Conservation (phyloP, 2,888 invertebrate genomes). For the Ceramica pisi region DNA sequence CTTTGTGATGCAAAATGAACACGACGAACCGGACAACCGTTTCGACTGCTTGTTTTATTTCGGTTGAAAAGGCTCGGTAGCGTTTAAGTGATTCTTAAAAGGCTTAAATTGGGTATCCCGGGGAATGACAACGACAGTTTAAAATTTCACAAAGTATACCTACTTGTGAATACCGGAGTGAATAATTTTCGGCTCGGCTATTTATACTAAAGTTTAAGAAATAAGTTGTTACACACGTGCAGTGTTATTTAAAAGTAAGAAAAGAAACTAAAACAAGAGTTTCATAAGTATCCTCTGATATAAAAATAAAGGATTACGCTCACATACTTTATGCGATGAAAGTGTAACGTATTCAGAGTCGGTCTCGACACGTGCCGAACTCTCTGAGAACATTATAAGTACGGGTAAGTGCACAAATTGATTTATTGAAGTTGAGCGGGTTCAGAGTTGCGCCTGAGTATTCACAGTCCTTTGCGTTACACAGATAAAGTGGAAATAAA, state of each 20-base stretch:
- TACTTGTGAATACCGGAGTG: neutral
- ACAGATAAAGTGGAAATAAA: conserved; percentile 90
- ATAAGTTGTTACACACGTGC: conserved; percentile 18
- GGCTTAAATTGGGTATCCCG: conserved; percentile 44
- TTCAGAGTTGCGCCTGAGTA: conserved; percentile 88
- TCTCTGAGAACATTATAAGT: conserved; percentile 84
- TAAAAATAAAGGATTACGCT: conserved; percentile 58
- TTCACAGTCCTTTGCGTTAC: conserved; percentile 87
- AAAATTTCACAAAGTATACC: conserved; percentile 20
- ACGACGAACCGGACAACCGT: conserved; percentile 76
- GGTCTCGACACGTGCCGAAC: conserved; percentile 83
- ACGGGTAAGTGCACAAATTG: conserved; percentile 90
- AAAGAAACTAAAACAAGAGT: conserved; percentile 30
- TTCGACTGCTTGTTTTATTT: conserved; percentile 69
- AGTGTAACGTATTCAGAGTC: conserved; percentile 81
- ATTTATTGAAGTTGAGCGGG: conserved; percentile 90
- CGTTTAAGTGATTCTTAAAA: conserved; percentile 55
- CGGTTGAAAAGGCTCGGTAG: conserved; percentile 62
- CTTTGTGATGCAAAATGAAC: conserved; percentile 90
- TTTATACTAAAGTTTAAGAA: conserved; percentile 15
- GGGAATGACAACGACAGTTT: conserved; percentile 33
- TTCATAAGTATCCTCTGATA: conserved; percentile 39
- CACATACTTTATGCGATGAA: conserved; percentile 73
- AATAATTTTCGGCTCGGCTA: conserved; percentile 17
- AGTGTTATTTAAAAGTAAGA: conserved; percentile 27